Conservation (phyloP, 2,888 invertebrate species). For the Tachina fera region DNA sequence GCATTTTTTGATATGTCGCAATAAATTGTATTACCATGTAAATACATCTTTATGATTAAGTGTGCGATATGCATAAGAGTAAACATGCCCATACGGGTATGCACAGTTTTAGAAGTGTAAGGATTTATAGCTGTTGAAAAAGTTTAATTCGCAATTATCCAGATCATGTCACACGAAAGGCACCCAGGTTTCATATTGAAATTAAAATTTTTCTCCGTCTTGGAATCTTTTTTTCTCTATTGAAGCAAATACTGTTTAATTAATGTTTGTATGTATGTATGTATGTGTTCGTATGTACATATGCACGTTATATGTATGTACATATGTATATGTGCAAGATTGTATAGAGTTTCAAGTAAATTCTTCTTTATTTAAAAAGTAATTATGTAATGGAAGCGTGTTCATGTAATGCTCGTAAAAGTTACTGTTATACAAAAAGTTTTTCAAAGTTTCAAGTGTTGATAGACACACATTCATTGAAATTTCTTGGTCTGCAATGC, state of each 20-base stretch:
- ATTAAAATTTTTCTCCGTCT: conserved; percentile 11
- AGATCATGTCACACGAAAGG: conserved; percentile 48
- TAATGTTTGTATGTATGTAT: neutral
- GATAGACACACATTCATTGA: conserved; percentile 7
- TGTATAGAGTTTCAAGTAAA: conserved; percentile 28
- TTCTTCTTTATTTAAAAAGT: conserved; percentile 11
- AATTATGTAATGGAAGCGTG: conserved; percentile 14
- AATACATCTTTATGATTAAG: too few relatives aligned
- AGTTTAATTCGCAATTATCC: conserved; percentile 64
- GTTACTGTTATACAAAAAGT: conserved; percentile 14
- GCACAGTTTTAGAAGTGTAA: neutral
- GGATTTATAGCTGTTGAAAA: conserved; percentile 21
- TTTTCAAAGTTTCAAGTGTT: conserved; percentile 4
- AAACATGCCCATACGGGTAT: neutral
- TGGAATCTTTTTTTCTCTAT: neutral
- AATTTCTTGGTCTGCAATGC: neutral
- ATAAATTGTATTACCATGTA: too few relatives aligned
- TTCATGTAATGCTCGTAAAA: neutral
- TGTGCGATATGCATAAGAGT: too few relatives aligned
- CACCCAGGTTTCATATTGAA: conserved; percentile 16
- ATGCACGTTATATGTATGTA: too few relatives aligned
- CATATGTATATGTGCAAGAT: neutral
- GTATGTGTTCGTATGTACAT: neutral
- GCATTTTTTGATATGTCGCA: too few relatives aligned
- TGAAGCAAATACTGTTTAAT: too few relatives aligned